Percentiles rank a stretch among this genome's conserved stretches.
Conservation (phyloP, 1,140 invertebrate genomes). For the Bombus breviceps region DNA sequence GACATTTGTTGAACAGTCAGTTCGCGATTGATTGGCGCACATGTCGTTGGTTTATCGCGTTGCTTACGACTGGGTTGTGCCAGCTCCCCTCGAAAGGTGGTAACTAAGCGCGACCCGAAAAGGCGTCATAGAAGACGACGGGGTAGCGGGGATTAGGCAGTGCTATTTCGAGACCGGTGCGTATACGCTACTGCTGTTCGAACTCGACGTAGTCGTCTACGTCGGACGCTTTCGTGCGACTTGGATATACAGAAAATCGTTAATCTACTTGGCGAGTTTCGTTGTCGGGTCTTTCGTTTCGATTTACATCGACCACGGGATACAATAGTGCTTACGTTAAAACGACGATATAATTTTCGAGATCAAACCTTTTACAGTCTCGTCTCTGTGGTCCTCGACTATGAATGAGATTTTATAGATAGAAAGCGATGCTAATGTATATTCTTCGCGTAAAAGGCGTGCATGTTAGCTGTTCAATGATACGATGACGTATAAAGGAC, state of each 20-base stretch:
- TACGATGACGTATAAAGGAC: constrained; percentile 25
- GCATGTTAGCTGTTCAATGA: constrained; percentile 18
- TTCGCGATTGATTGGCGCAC: constrained; percentile 56
- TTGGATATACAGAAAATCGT: constrained; percentile 35
- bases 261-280: constrained; percentile 3
- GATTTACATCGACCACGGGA: background rate
- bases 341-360: constrained; percentile 1
- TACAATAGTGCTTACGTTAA: background rate
- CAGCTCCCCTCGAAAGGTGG: constrained; percentile 62
- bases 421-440: constrained; percentile 17
- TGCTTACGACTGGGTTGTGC: constrained; percentile 64
- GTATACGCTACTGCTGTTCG: constrained; percentile 32
- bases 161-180: constrained; percentile 70
- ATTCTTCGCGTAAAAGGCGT: constrained; percentile 20
- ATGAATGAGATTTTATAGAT: constrained; percentile 24
- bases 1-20: constrained; percentile 33
- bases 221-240: constrained; percentile 13
- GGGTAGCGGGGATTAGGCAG: constrained; percentile 62
- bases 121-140: constrained; percentile 69
- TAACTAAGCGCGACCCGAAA: constrained; percentile 76
- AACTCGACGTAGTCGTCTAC: constrained; percentile 46
- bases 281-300: background rate
- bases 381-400: background rate
- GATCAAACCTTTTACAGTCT: background rate
- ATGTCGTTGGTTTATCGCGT: constrained; percentile 71